These are phyloP conservation scores for Epinephelus malabaricus DNA, from an alignment of 2,797 vertebrate genomes.

Conservation along the genomic window DNA sequence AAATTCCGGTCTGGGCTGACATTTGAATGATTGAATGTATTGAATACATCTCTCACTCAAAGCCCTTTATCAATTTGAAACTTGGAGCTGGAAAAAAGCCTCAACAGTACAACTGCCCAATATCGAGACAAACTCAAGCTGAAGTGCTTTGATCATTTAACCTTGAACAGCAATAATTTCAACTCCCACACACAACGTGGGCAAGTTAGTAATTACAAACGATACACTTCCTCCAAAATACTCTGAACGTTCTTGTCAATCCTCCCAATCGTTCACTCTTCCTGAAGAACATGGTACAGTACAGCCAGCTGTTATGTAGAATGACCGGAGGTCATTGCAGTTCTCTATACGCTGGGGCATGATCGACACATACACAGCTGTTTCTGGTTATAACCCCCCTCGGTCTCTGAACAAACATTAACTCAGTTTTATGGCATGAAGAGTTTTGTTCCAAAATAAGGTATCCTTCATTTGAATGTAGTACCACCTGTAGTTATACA, in stretches of 20 bases:
- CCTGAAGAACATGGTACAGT: neutral
- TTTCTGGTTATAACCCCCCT: slow-evolving; percentile 35
- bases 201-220: slow-evolving; percentile 1
- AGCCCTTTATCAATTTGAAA: slow-evolving; percentile 30
- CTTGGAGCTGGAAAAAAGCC: neutral
- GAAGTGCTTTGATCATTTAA: slow-evolving; percentile 18
- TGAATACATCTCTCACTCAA: slow-evolving; percentile 1
- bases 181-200: slow-evolving; percentile 4
- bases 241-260: neutral
- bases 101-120: neutral
- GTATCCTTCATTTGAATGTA: slow-evolving; percentile 15
- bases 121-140: slow-evolving; percentile 12
- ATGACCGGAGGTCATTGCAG: slow-evolving; percentile 6
- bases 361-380: slow-evolving; percentile 40
- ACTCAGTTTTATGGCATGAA: slow-evolving; percentile 23
- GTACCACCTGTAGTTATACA: slow-evolving; percentile 19
- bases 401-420: slow-evolving; percentile 42
- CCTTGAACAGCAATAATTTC: slow-evolving; percentile 20
- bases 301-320: slow-evolving; percentile 19
- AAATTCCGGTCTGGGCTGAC: slow-evolving; percentile 18
- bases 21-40: slow-evolving; percentile 32
- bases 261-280: neutral
- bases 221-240: slow-evolving; percentile 11
- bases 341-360: slow-evolving; percentile 2
- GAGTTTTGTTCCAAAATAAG: slow-evolving; percentile 10